Evolutionary conservation across 2,888 invertebrate species (phyloP).

Genomic region (Spilosoma lubricipeda): DNA sequence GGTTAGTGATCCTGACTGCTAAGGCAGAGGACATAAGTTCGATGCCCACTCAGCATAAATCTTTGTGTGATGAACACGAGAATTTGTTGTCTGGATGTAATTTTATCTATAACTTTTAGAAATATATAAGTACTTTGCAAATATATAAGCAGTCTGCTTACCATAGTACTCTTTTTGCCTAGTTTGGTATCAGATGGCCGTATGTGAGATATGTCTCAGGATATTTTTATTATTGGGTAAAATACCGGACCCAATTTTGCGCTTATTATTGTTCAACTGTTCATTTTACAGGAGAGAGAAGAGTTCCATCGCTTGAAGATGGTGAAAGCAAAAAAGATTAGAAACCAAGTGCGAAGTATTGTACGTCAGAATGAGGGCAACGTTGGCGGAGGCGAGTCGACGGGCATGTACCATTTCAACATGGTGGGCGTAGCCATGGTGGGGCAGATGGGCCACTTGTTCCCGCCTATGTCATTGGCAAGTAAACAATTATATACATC

Average conservation of each 20-base stretch:
- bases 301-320: constrained; percentile 83
- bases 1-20: too few species aligned
- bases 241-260: neutral
- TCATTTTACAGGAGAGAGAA: constrained; percentile 72
- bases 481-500: constrained; percentile 19
- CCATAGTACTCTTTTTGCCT: too few species aligned
- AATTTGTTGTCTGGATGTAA: too few species aligned
- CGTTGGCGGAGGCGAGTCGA: constrained; percentile 35
- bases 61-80: too few species aligned
- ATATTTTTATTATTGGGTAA: neutral
- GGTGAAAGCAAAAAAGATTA: constrained; percentile 80
- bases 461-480: constrained; percentile 21
- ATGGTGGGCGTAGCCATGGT: constrained; percentile 40
- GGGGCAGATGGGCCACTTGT: constrained; percentile 38
- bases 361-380: constrained; percentile 34
- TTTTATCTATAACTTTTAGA: too few species aligned
- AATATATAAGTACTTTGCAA: too few species aligned
- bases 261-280: neutral
- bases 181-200: too few species aligned
- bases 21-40: too few species aligned
- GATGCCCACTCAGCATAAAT: too few species aligned
- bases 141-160: too few species aligned
- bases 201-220: too few species aligned
- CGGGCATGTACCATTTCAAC: constrained; percentile 41
- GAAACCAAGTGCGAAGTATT: constrained; percentile 54